phyloP scores from a whole-genome alignment of 2,113 vertebrate genomes.

The Periophthalmodon schlosseri region DNA sequence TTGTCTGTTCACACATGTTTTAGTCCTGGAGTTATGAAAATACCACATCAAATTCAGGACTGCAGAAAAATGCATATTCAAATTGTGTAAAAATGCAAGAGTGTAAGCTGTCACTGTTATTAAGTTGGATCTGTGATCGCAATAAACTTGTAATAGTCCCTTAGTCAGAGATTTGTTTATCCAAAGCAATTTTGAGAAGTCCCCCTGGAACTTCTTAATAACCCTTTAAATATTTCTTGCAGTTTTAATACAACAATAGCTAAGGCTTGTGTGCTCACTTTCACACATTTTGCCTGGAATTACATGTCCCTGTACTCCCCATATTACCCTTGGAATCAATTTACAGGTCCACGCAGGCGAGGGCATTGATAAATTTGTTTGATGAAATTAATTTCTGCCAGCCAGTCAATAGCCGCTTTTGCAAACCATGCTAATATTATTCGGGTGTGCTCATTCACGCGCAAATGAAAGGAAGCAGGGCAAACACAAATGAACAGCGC shows the following conservation, averaged over 20 bases:
- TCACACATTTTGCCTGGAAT: constrained; percentile 3
- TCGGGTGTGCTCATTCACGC: constrained; percentile 18
- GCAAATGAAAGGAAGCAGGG: constrained; percentile 12
- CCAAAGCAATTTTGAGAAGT: constrained; percentile 45
- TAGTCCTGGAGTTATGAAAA: not conserved
- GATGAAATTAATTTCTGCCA: constrained; percentile 45
- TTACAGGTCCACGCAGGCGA: constrained; percentile 12
- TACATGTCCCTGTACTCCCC: not conserved
- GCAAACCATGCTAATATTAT: constrained; percentile 17
- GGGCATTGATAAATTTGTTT: constrained; percentile 39
- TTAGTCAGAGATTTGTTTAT: constrained; percentile 46
- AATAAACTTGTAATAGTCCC: constrained; percentile 46
- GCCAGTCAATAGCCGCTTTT: constrained; percentile 39
- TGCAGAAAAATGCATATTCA: constrained; percentile 3
- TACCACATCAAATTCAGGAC: not conserved
- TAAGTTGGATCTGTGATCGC: constrained; percentile 26
- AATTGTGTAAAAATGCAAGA: constrained; percentile 25
- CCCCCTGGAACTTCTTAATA: constrained; percentile 40
- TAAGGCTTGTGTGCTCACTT: constrained; percentile 5
- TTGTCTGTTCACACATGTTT: constrained; percentile 30
- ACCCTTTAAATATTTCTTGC: constrained; percentile 41
- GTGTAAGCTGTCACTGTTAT: constrained; percentile 24
- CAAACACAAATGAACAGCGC: constrained; percentile 3
- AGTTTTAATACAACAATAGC: constrained; percentile 14
- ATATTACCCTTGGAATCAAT: constrained; percentile 29